phyloP scores from a whole-genome alignment of 2,113 vertebrate species.

The Odocoileus hemionus region DNA sequence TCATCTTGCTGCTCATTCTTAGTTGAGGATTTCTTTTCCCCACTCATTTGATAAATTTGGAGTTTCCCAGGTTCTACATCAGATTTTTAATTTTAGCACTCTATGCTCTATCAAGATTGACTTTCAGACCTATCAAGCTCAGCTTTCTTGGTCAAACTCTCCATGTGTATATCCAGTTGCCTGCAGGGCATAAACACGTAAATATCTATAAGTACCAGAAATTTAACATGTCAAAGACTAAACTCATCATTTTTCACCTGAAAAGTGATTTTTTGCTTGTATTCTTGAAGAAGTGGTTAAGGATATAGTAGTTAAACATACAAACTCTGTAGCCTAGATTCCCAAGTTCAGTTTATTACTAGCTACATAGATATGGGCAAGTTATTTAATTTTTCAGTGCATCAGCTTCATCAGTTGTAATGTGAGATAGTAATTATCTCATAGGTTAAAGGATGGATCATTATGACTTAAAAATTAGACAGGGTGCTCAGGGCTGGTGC shows the following conservation, averaged over 20 bases:
- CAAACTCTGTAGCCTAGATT: background rate
- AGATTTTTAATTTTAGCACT: background rate
- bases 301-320: background rate
- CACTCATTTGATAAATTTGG: background rate
- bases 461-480: background rate
- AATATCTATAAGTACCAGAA: background rate
- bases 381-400: background rate
- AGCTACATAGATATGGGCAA: background rate
- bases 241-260: background rate
- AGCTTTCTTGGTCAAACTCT: background rate
- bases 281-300: background rate
- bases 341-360: background rate
- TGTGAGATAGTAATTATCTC: background rate
- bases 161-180: background rate
- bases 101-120: background rate
- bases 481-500: no score
- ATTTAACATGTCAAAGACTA: conserved; percentile 4
- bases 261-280: background rate
- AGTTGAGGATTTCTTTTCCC: background rate
- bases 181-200: background rate
- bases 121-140: background rate
- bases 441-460: background rate
- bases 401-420: background rate
- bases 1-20: conserved; percentile 1
- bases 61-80: background rate